phyloP scores from a whole-genome alignment of 2,113 vertebrate genomes.

The Ophiodon elongatus region DNA sequence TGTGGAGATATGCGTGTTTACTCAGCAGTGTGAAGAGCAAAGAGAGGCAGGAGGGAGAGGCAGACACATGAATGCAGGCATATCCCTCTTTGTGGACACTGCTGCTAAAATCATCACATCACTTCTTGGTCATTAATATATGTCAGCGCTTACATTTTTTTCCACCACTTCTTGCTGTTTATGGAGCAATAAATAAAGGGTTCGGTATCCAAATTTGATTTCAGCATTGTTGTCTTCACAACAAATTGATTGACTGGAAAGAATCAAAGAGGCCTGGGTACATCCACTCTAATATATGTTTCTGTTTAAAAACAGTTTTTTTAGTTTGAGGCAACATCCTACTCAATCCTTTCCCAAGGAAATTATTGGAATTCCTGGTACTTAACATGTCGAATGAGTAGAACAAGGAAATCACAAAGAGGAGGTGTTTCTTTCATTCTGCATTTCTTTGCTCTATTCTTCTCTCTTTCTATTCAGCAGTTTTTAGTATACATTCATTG shows the following conservation, averaged over 20 bases:
- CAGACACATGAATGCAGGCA: slow-evolving; percentile 45
- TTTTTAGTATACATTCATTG: slow-evolving; percentile 2
- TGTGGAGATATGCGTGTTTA: slow-evolving; percentile 77
- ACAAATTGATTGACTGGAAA: slow-evolving; percentile 49
- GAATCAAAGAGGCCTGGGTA: slow-evolving; percentile 44
- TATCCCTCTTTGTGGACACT: slow-evolving; percentile 46
- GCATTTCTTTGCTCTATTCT: slow-evolving; percentile 38
- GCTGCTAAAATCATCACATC: slow-evolving; percentile 33
- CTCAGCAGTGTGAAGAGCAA: slow-evolving; percentile 79
- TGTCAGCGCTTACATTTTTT: slow-evolving; percentile 5
- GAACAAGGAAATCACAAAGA: slow-evolving; percentile 58
- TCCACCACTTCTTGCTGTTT: slow-evolving; percentile 13
- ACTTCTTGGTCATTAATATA: slow-evolving; percentile 10
- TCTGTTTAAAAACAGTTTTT: background rate
- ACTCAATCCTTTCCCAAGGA: slow-evolving; percentile 65
- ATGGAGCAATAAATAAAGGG: slow-evolving; percentile 29
- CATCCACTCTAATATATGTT: background rate
- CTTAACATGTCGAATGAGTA: slow-evolving; percentile 74
- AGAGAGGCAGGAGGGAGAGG: slow-evolving; percentile 45
- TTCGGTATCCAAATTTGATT: slow-evolving; percentile 38
- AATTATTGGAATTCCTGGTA: slow-evolving; percentile 78
- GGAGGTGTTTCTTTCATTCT: slow-evolving; percentile 29
- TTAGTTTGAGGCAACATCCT: slow-evolving; percentile 56
- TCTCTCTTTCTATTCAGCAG: background rate
- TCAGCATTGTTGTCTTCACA: slow-evolving; percentile 35